Percentiles rank a stretch among this genome's conserved stretches.
phyloP scores from a whole-genome alignment of 2,797 vertebrate species.

The Pogoniulus pusillus region DNA sequence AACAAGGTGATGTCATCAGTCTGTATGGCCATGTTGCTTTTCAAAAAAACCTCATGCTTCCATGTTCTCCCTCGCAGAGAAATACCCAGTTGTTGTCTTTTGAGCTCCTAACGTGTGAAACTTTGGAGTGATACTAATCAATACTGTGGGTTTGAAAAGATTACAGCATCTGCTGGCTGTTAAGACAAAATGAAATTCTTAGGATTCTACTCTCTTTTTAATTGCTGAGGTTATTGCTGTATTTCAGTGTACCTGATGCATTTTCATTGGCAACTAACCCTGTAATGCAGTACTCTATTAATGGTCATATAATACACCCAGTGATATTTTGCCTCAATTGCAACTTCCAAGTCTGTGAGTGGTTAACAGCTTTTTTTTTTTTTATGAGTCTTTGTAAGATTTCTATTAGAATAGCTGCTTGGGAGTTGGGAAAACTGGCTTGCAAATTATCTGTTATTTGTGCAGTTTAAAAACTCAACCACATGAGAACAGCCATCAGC shows the following conservation, averaged over 20 bases:
- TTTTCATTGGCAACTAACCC: not conserved
- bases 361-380: not conserved
- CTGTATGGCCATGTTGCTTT: not conserved
- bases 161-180: conserved; percentile 29
- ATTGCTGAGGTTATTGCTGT: not conserved
- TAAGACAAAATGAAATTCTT: conserved; percentile 37
- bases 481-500: not conserved
- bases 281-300: not conserved
- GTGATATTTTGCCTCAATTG: not conserved
- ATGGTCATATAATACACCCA: rapidly evolving
- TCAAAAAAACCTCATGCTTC: not conserved
- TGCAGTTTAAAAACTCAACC: not conserved
- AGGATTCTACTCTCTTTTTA: not conserved
- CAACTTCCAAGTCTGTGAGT: not conserved
- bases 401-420: not conserved
- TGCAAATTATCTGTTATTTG: not conserved
- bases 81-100: not conserved
- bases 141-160: not conserved
- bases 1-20: not conserved
- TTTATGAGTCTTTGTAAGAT: not conserved
- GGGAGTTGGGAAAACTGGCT: not conserved
- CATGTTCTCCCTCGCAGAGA: not conserved
- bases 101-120: not conserved
- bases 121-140: not conserved
- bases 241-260: conserved; percentile 12